Conservation (phyloP, 2,797 vertebrate genomes). For the Sternotherus odoratus region DNA sequence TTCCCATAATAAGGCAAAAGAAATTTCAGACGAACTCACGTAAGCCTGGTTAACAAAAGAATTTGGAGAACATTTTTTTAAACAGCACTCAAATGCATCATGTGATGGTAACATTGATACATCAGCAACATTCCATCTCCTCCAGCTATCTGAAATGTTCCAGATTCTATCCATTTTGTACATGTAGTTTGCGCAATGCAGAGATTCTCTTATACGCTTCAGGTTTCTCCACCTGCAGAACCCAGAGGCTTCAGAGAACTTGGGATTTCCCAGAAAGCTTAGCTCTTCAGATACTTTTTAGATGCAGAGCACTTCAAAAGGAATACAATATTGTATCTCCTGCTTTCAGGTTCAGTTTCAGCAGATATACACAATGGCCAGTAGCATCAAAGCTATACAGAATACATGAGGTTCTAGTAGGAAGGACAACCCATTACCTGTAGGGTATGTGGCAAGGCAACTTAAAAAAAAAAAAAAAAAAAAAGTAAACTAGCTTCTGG, state of each 20-base stretch:
- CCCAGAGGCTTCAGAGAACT: background rate
- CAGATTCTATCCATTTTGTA: background rate
- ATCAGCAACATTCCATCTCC: background rate
- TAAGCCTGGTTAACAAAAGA: background rate
- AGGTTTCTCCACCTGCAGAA: fast-evolving
- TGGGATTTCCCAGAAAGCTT: background rate
- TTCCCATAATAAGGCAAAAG: background rate
- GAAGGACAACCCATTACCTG: background rate
- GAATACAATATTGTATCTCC: background rate
- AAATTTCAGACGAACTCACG: background rate
- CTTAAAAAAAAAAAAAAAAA: background rate
- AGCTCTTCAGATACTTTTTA: background rate
- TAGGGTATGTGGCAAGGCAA: background rate
- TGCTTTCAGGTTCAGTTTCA: background rate
- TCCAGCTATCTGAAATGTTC: background rate
- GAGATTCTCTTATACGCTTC: background rate
- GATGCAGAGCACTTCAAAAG: background rate
- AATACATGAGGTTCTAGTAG: background rate
- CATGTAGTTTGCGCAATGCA: background rate
- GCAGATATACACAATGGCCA: background rate
- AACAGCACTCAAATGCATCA: background rate
- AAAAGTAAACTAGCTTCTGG: background rate
- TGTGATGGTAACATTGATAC: background rate
- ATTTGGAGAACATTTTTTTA: background rate
- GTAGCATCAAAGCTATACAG: background rate